Percentiles rank a stretch among this genome's conserved stretches.
These are phyloP conservation scores for Apogon hyalosoma DNA, from an alignment of 2,797 vertebrate genomes.

Conservation along the genomic window DNA sequence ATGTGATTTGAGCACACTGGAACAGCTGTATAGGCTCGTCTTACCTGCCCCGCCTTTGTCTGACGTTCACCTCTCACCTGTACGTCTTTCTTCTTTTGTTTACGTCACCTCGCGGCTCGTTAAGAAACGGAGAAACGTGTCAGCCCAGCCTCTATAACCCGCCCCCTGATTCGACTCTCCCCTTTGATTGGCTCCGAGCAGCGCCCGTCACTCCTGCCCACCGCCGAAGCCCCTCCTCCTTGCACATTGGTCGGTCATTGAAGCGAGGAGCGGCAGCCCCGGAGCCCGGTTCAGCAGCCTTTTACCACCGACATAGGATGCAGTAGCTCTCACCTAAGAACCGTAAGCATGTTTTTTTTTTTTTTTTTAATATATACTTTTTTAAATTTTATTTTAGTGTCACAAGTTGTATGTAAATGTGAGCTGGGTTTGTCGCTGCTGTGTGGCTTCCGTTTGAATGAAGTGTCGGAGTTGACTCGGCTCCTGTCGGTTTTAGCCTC, in stretches of 20 bases:
- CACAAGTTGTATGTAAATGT: neutral
- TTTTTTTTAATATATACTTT: no score
- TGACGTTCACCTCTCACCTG: constrained; percentile 32
- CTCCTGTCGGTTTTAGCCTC: neutral
- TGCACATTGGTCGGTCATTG: constrained; percentile 24
- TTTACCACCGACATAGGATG: constrained; percentile 33
- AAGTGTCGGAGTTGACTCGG: constrained; percentile 31
- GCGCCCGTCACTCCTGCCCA: constrained; percentile 37
- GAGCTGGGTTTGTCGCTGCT: neutral
- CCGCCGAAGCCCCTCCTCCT: constrained; percentile 32
- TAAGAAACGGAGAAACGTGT: constrained; percentile 16
- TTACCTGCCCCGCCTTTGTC: constrained; percentile 6
- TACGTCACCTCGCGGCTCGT: constrained; percentile 50
- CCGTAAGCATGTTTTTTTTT: constrained; percentile 62
- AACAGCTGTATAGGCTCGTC: neutral
- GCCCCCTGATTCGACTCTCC: neutral
- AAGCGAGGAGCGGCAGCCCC: constrained; percentile 19
- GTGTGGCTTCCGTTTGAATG: constrained; percentile 15
- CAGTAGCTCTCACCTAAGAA: constrained; percentile 46
- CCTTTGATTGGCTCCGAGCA: constrained; percentile 38
- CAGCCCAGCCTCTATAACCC: neutral
- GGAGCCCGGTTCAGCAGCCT: constrained; percentile 13
- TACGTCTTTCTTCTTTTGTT: neutral
- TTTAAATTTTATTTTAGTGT: neutral
- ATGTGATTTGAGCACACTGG: neutral